A percentile compares a stretch with the other conserved stretches of the same genome.
phyloP scores from a whole-genome alignment of 2,113 vertebrate genomes.

The Antechinus stuartii region DNA sequence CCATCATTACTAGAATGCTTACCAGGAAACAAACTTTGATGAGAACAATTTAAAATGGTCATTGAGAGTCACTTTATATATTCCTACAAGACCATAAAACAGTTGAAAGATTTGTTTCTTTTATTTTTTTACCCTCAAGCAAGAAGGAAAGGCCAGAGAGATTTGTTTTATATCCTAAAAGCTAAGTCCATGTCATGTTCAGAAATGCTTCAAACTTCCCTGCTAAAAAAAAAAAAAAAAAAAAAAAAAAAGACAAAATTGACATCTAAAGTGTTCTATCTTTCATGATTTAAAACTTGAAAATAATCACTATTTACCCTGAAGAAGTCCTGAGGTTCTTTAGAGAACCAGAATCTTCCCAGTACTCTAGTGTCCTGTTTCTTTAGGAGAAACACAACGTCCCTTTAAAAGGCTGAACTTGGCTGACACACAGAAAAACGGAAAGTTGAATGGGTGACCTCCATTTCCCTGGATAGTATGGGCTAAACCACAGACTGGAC shows the following conservation, averaged over 20 bases:
- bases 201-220: constrained; percentile 12
- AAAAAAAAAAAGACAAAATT: constrained; percentile 55
- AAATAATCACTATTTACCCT: constrained; percentile 76
- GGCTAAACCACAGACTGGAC: constrained; percentile 26
- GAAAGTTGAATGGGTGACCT: constrained; percentile 33
- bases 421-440: constrained; percentile 45
- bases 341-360: constrained; percentile 59
- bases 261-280: constrained; percentile 62
- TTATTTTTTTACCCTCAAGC: not conserved
- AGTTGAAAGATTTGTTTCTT: not conserved
- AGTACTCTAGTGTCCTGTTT: constrained; percentile 49
- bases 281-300: constrained; percentile 70
- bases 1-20: constrained; percentile 1
- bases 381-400: constrained; percentile 56
- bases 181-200: constrained; percentile 36
- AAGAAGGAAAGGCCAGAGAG: not conserved
- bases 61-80: not conserved
- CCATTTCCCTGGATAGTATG: not conserved
- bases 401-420: constrained; percentile 43
- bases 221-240: constrained; percentile 57
- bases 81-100: constrained; percentile 43
- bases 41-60: not conserved
- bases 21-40: not conserved
- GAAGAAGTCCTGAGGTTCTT: constrained; percentile 56
- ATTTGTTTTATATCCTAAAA: constrained; percentile 43